Evolutionary conservation across 2,888 invertebrate species (phyloP), one percentile per base, ranked within the genome.

Genomic region (Mycalesis mineus): DNA sequence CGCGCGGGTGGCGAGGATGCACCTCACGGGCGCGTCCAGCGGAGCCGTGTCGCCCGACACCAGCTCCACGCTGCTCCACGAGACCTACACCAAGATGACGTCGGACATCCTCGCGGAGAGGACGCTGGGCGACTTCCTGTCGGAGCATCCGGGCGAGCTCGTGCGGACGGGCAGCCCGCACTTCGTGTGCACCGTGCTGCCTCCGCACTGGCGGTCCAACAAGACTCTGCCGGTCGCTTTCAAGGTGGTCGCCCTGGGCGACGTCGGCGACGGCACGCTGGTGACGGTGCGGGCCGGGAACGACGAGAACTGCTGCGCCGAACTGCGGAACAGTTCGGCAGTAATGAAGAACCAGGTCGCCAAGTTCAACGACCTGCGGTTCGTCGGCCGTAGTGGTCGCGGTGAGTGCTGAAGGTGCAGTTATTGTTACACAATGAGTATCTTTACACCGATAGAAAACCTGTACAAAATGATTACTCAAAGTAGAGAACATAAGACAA

Each of bases 281-380:
- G 98, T 99, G 66, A 97, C 97, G 7, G 96, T 99, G 39, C 91
- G 96, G 41, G 99, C 98, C 14, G 99, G 99, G 15, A 99, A 99
- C 87, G 99, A 99, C 75, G 99, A 99, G 88, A 99, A 98, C 89
- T 97, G 94, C 82, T 97, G 97, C 79, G 98, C 97, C 40, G 99
- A 99, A 83, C 86, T 98, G 70, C 89, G 98, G 75, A 99, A 99
- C 88, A 95, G 95, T 71, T 96, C 97, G 52, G 97, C 99, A 33
- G 94, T 98, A 75, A 97, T 99, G 96, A 98, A 98, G 91, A 98
- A 98, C 84, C 97, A 98, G 83, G 97, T 99, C 72, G 99, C 99
- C 69, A 98, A 98, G 90, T 99, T 99, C 90, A 98, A 98, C 84
- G 99, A 99, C 91, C 91, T 99, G 73, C 92, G 99, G 82, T 99